Base-by-base conservation (phyloP, 2,797 vertebrate genomes). In the Orestias chungarensis region DNA sequence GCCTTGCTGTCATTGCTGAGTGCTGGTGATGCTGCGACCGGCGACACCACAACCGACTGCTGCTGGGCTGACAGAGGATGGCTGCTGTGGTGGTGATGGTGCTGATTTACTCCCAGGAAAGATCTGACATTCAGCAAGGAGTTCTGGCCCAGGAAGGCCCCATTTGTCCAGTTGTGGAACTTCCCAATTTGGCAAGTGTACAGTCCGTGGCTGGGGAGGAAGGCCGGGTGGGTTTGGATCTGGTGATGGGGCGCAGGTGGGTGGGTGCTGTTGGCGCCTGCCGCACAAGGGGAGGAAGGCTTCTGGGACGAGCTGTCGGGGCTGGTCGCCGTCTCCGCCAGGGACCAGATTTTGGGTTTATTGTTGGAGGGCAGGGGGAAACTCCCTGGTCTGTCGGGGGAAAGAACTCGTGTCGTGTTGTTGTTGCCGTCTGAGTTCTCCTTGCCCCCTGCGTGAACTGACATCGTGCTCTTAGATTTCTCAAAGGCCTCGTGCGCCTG, bases 341-440 rank as follows among this genome's bases (percentile, higher is more conserved):
- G 93, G 14, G 98, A 99, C 98, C 98, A 99, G 78, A 99, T 99
- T 95, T 99, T 99, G 75, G 98, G 97, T 85, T 99, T 99, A 91
- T 93, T 97, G 92, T 94, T 96, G 44, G 94, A 92, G n/a, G 95
- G 95, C 78, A 96, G 93, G 73, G 96, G 96, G 82, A 97, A 95
- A 79, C 91, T 93, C 66, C 94, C 96, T 0, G 94, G 93, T 64
- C 94, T 92, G 59, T 95, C 94, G 0, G 96, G 96, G 46, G 96
- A 97, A 68, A 96, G 81, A 80, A 98, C 95, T 75, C 95, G 85
- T 0, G 95, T 97, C 76, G 95, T 97, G 87, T 91, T 93, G 88
- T 84, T 94, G 76, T 94, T 95, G 0, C 88, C 89, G 71, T 97
- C 96, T n/a, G 95, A 89, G 78, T 52, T 87, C 73, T 96, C 96